A percentile compares a stretch with the other conserved stretches of the same genome.
phyloP scores from a whole-genome alignment of 1,140 invertebrate genomes.

The Sarcophaga peregrina region DNA sequence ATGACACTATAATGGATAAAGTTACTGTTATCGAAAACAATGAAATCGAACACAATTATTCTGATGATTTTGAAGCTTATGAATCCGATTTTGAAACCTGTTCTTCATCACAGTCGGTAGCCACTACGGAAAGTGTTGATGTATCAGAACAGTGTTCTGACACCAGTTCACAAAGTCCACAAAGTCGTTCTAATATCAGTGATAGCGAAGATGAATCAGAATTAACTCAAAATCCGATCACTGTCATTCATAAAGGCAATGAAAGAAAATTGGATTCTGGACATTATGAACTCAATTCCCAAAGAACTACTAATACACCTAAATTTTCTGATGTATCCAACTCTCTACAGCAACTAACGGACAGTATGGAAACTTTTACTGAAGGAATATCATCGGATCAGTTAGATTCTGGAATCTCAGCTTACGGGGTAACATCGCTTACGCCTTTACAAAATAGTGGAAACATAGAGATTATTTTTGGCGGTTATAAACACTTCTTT shows the following conservation, averaged over 20 bases:
- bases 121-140: constrained; percentile 45
- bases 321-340: constrained; percentile 55
- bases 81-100: constrained; percentile 70
- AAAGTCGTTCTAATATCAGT: background rate
- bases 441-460: constrained; percentile 5
- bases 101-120: constrained; percentile 48
- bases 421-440: constrained; percentile 39
- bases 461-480: constrained; percentile 45
- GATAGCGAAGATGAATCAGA: constrained; percentile 58
- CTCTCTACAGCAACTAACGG: constrained; percentile 56
- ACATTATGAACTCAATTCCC: constrained; percentile 71
- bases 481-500: constrained; percentile 56
- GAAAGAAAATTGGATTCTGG: constrained; percentile 74
- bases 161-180: no score
- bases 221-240: constrained; percentile 59
- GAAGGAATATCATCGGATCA: constrained; percentile 58
- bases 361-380: constrained; percentile 61
- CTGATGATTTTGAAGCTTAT: constrained; percentile 71
- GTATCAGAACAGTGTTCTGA: constrained; percentile 12
- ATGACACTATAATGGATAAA: background rate
- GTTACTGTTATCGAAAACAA: background rate
- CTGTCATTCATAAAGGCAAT: constrained; percentile 60
- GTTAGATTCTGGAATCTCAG: constrained; percentile 64
- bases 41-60: constrained; percentile 64
- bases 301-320: constrained; percentile 57